Conservation (phyloP, 2,797 vertebrate species). For the Cercopithecus mitis region DNA sequence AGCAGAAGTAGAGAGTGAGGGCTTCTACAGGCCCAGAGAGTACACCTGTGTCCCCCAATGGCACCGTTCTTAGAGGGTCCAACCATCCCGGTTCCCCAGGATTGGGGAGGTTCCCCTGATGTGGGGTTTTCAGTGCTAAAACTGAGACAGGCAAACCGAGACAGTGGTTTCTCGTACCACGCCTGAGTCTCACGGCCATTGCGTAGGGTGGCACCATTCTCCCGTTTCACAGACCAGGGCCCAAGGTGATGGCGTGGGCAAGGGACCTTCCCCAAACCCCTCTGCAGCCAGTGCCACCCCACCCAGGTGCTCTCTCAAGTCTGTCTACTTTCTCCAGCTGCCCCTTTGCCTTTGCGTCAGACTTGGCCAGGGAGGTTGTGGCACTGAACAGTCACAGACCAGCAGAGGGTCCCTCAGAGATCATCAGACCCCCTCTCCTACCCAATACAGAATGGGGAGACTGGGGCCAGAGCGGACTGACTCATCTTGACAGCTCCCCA, state of each 20-base stretch:
- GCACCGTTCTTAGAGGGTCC: neutral
- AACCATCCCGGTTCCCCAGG: neutral
- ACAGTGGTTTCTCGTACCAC: neutral
- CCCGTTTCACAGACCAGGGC: neutral
- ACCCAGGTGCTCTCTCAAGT: neutral
- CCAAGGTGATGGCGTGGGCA: accelerated
- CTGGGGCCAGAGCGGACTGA: neutral
- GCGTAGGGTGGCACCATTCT: accelerated
- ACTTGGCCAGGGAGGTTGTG: neutral
- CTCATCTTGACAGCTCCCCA: accelerated
- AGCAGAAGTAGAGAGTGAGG: neutral
- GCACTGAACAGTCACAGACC: neutral
- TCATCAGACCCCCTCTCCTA: neutral
- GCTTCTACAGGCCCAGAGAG: neutral
- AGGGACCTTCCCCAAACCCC: neutral
- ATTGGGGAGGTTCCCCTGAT: neutral
- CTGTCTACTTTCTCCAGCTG: neutral
- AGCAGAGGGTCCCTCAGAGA: neutral
- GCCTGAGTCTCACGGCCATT: accelerated
- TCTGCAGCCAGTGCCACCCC: neutral
- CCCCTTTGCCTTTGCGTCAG: neutral
- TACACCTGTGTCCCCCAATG: accelerated
- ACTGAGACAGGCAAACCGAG: neutral
- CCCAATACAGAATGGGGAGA: neutral
- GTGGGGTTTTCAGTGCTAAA: neutral